These are phyloP conservation scores for Thyatira batis DNA, from an alignment of 2,888 invertebrate genomes.

Conservation along the genomic window DNA sequence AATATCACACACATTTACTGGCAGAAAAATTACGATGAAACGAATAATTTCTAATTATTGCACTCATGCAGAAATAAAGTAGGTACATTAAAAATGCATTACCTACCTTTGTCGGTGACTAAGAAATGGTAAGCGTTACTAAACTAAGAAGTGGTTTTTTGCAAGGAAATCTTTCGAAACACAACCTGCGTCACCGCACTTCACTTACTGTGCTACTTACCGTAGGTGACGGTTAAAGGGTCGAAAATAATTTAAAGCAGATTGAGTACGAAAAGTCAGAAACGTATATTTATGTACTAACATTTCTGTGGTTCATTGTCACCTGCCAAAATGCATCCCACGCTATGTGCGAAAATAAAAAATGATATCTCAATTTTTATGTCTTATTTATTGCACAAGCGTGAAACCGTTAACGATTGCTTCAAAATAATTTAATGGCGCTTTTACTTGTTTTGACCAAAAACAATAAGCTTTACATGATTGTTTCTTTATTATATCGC, in stretches of 20 bases:
- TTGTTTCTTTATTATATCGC: slow-evolving; percentile 7
- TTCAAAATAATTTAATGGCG: neutral
- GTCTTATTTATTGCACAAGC: no score
- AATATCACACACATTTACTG: neutral
- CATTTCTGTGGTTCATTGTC: no score
- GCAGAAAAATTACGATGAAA: neutral
- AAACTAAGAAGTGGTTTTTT: neutral
- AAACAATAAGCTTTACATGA: slow-evolving; percentile 2
- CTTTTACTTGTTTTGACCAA: neutral
- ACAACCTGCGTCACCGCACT: neutral
- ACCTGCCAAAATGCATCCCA: no score
- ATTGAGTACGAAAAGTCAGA: no score
- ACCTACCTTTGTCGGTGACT: neutral
- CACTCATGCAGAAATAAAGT: no score
- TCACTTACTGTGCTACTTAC: no score
- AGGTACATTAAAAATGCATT: no score
- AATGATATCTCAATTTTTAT: no score
- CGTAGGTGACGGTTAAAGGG: neutral
- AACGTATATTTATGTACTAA: no score
- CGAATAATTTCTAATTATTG: neutral
- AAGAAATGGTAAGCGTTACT: neutral
- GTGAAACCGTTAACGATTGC: neutral
- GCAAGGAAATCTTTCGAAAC: neutral
- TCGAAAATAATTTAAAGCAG: no score
- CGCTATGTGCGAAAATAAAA: no score